phyloP scores from a whole-genome alignment of 1,140 invertebrate genomes.

The Muscidifurax raptorellus region DNA sequence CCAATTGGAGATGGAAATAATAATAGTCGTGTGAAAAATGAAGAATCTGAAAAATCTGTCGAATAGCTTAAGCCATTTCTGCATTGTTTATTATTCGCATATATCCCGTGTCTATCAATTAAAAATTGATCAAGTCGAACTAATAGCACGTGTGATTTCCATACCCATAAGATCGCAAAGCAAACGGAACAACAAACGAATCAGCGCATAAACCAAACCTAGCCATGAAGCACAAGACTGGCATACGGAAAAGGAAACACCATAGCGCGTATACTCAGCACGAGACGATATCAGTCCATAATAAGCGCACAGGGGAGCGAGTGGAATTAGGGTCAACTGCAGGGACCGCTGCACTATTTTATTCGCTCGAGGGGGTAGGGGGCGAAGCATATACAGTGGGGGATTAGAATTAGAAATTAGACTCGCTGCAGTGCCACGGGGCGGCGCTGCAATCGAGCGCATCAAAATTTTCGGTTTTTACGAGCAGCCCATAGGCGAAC shows the following conservation, averaged over 20 bases:
- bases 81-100: not conserved
- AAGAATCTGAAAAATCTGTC: not conserved
- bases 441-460: constrained; percentile 41
- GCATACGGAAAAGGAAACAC: too few species aligned
- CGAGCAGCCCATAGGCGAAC: not conserved
- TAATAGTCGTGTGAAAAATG: not conserved
- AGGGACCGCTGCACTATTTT: too few species aligned
- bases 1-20: not conserved
- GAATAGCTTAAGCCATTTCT: not conserved
- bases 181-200: too few species aligned
- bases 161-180: too few species aligned
- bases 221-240: too few species aligned
- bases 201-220: too few species aligned
- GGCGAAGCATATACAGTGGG: not conserved
- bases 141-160: too few species aligned
- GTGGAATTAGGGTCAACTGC: too few species aligned
- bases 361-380: not conserved
- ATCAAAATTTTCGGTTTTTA: constrained; percentile 42
- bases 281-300: too few species aligned
- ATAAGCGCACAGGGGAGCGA: too few species aligned
- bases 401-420: constrained; percentile 31
- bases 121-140: not conserved
- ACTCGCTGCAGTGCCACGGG: constrained; percentile 3
- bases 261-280: too few species aligned
- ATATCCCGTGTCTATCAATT: not conserved